Base-by-base conservation (phyloP, 2,888 invertebrate genomes). In the Pheosia gnoma region DNA sequence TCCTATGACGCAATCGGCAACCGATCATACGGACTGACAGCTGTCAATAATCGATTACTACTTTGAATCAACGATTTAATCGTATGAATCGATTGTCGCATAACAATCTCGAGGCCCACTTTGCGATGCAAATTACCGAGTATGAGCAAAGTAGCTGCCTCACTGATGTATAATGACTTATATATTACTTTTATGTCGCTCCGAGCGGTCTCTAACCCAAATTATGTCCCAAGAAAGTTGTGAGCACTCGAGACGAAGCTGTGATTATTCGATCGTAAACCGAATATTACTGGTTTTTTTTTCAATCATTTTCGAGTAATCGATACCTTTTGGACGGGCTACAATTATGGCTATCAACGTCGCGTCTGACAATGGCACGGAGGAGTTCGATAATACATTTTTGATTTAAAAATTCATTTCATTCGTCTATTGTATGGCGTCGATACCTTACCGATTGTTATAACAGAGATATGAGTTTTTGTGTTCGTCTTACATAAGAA, bases 201-300 rank as follows among this genome's bases (percentile, higher is more conserved):
- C 70, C 69, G 66, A 81, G 75, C 70, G 74, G 72, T 68, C 69
- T 81, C 75, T 79, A 77, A 85, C 81, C 68, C 75, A 83, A 85
- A 86, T 86, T 85, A 83, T 78, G 72, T 72, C 66, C 58, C 71
- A 75, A 67, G 79, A 83, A 82, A 83, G 83, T 80, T 77, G 72
- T 76, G 58, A 77, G 71, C 67, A 63, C 70, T 72, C 72, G 61
- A 70, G 49, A 59, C 51, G 58, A 38, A 53, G 62, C 82, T 77
- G 74, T 86, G 75, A 85, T 87, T 87, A 88, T 79, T 70, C 60
- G 79, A 76, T 82, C 85, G 81, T 87, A 84, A 87, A 87, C 73
- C 78, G 72, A 64, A 69, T 79, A 83, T 86, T 72, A 83, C 81
- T 72, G 79, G 79, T 71, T 80, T 87, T 83, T 83, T 80, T 80